Conservation (phyloP, 2,888 invertebrate genomes). For the Graphium colonna region DNA sequence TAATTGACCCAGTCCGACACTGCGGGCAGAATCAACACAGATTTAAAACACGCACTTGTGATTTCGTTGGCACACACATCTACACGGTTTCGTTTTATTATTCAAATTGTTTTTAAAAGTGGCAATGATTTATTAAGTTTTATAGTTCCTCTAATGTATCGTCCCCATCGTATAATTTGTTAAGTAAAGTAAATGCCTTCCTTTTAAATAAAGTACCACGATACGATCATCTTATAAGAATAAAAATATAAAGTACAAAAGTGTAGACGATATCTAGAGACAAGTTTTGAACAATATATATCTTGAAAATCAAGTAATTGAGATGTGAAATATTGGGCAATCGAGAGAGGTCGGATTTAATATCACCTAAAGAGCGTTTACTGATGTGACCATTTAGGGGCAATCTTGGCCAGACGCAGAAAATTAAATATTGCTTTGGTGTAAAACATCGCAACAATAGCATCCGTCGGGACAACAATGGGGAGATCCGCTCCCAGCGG, state of each 20-base stretch:
- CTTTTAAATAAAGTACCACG: no score
- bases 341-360: conserved; percentile 47
- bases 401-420: conserved; percentile 23
- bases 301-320: conserved; percentile 22
- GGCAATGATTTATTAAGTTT: conserved; percentile 7
- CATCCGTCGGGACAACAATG: conserved; percentile 51
- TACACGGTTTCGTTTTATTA: not conserved
- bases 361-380: conserved; percentile 32
- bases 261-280: no score
- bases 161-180: no score
- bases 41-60: conserved; percentile 7
- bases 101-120: not conserved
- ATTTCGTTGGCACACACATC: not conserved
- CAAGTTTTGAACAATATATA: not conserved
- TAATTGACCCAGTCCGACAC: conserved; percentile 18
- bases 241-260: no score
- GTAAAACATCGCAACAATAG: conserved; percentile 58
- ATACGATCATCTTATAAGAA: no score
- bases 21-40: conserved; percentile 1
- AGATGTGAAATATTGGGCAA: conserved; percentile 43
- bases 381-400: not conserved
- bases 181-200: no score
- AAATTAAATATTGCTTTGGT: conserved; percentile 66
- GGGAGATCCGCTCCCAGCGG: conserved; percentile 54
- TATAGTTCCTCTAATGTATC: not conserved